A percentile compares a stretch with the other conserved stretches of the same genome.
Conservation (phyloP, 2,888 invertebrate genomes). For the Linnaemya vulpina region DNA sequence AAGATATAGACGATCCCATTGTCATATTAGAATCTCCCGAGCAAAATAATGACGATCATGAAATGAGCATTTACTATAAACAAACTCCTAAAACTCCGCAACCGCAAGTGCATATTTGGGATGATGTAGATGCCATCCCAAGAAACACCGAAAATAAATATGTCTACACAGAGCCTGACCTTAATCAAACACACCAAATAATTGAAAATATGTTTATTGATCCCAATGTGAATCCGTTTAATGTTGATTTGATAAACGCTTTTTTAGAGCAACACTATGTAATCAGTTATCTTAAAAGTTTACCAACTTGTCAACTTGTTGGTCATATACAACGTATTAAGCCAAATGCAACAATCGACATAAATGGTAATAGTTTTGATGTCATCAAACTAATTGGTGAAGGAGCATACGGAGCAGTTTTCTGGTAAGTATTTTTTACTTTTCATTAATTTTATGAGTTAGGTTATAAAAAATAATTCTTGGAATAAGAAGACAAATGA, state of each 20-base stretch:
- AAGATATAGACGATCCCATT: neutral
- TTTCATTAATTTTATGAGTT: conserved; percentile 70
- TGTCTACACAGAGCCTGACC: conserved; percentile 74
- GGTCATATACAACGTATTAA: conserved; percentile 85
- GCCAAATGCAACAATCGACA: conserved; percentile 81
- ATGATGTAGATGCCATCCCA: conserved; percentile 69
- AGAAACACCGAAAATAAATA: conserved; percentile 65
- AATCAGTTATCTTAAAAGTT: conserved; percentile 85
- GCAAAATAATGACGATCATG: conserved; percentile 61
- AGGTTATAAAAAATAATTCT: neutral
- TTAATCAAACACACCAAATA: conserved; percentile 76
- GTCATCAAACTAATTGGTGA: conserved; percentile 90
- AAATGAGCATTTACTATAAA: conserved; percentile 79
- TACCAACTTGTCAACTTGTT: conserved; percentile 85
- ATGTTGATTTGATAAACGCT: conserved; percentile 86
- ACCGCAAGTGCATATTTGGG: conserved; percentile 76
- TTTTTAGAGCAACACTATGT: conserved; percentile 89
- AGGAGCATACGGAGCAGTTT: conserved; percentile 92
- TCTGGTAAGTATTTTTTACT: conserved; percentile 84
- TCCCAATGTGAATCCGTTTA: conserved; percentile 90
- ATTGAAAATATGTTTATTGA: conserved; percentile 74
- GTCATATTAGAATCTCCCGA: conserved; percentile 27
- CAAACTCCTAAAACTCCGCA: conserved; percentile 78
- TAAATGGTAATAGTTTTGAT: conserved; percentile 85
- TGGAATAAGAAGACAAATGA: neutral